phyloP scores from a whole-genome alignment of 1,140 invertebrate genomes.

The Uloborus diversus region DNA sequence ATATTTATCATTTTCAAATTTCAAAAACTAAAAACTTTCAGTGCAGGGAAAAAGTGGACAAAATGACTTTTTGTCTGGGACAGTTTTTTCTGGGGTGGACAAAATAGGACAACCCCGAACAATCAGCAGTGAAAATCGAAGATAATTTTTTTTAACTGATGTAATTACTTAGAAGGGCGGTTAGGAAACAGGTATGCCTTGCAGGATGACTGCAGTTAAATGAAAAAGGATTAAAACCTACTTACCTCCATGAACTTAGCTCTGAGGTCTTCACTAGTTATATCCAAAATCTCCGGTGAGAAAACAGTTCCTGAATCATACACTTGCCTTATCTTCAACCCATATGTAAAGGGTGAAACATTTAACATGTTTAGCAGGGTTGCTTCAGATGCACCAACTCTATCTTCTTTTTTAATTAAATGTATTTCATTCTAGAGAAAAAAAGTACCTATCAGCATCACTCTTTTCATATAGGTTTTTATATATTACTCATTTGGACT shows the following conservation, averaged over 20 bases:
- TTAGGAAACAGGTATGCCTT: too few species aligned
- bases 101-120: background rate
- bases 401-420: conserved; percentile 92
- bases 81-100: background rate
- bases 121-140: too few species aligned
- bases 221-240: background rate
- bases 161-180: too few species aligned
- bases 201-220: background rate
- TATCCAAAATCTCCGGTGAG: conserved; percentile 95
- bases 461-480: too few species aligned
- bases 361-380: conserved; percentile 99
- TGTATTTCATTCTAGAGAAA: conserved; percentile 87
- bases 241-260: conserved; percentile 82
- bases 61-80: too few species aligned
- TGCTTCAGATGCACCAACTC: conserved; percentile 97
- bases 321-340: conserved; percentile 87
- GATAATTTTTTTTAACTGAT: too few species aligned
- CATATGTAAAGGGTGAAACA: conserved; percentile 99
- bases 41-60: too few species aligned
- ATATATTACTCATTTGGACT: too few species aligned
- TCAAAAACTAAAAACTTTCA: too few species aligned
- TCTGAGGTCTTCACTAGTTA: conserved; percentile 94
- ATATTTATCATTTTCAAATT: too few species aligned
- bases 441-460: too few species aligned
- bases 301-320: conserved; percentile 99